phyloP scores from a whole-genome alignment of 2,113 vertebrate species.

The Forbesichthys papilliferus region DNA sequence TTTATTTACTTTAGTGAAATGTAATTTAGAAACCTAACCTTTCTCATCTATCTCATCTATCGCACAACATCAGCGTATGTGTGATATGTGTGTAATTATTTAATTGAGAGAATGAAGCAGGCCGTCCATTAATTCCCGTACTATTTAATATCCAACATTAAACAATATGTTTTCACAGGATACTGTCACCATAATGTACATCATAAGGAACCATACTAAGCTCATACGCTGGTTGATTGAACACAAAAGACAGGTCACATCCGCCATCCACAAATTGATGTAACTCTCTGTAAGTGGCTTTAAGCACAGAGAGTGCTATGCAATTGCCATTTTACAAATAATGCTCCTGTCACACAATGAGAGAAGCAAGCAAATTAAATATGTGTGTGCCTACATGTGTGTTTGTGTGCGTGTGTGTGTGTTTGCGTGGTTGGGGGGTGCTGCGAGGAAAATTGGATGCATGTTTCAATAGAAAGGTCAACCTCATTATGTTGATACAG shows the following conservation, averaged over 20 bases:
- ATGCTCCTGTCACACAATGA: slow-evolving; percentile 64
- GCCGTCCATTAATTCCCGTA: background rate
- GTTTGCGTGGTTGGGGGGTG: background rate
- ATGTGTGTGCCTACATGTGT: background rate
- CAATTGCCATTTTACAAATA: slow-evolving; percentile 66
- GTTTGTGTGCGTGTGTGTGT: too few relatives aligned
- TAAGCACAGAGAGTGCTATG: slow-evolving; percentile 43
- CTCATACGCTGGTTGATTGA: too few relatives aligned
- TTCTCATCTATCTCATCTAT: slow-evolving; percentile 20
- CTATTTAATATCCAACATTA: slow-evolving; percentile 30
- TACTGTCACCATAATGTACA: slow-evolving; percentile 28
- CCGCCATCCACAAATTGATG: slow-evolving; percentile 36
- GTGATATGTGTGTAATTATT: too few relatives aligned
- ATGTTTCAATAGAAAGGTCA: slow-evolving; percentile 73
- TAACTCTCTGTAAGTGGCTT: slow-evolving; percentile 52
- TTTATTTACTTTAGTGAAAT: slow-evolving; percentile 24
- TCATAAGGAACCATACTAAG: slow-evolving; percentile 24
- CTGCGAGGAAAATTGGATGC: slow-evolving; percentile 50
- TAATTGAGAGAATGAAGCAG: too few relatives aligned
- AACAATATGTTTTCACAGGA: slow-evolving; percentile 4
- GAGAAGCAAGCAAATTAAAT: slow-evolving; percentile 23
- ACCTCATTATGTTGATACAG: slow-evolving; percentile 68
- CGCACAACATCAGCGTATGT: too few relatives aligned
- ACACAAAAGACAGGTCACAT: too few relatives aligned
- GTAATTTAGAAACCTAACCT: slow-evolving; percentile 22